Percentiles rank a stretch among this genome's conserved stretches.
Evolutionary conservation across 2,888 invertebrate species (phyloP).

Genomic region (Toxonevra muliebris): DNA sequence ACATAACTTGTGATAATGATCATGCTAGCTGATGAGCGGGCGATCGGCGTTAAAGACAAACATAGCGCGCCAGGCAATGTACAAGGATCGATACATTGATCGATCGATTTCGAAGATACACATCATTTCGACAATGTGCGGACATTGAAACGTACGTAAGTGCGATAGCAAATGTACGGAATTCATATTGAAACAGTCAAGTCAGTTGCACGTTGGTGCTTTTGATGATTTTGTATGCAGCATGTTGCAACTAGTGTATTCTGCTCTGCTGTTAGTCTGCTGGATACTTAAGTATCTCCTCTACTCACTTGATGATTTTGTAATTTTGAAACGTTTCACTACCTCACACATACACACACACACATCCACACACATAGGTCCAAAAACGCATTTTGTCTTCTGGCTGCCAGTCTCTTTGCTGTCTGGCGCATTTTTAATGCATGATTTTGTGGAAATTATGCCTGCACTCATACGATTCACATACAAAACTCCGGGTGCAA

Average conservation of each 20-base stretch:
- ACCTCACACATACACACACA: conserved; percentile 7
- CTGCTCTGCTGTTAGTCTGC: neutral
- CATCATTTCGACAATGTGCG: neutral
- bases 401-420: conserved; percentile 46
- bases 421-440: conserved; percentile 23
- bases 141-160: neutral
- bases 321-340: conserved; percentile 32
- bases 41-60: no score
- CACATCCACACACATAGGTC: conserved; percentile 7
- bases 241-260: no score
- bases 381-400: conserved; percentile 34
- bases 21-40: conserved; percentile 40
- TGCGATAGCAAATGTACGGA: neutral
- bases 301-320: conserved; percentile 46
- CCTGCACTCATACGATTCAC: no score
- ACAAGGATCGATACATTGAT: neutral
- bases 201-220: neutral
- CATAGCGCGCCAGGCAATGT: no score
- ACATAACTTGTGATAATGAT: conserved; percentile 54
- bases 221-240: no score
- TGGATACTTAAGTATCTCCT: conserved; percentile 15
- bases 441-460: no score
- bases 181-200: neutral
- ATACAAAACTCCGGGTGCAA: conserved; percentile 4
- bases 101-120: neutral